Conservation (phyloP, 35 echinoderm and acorn worm species). For the Ophioderma brevispina region DNA sequence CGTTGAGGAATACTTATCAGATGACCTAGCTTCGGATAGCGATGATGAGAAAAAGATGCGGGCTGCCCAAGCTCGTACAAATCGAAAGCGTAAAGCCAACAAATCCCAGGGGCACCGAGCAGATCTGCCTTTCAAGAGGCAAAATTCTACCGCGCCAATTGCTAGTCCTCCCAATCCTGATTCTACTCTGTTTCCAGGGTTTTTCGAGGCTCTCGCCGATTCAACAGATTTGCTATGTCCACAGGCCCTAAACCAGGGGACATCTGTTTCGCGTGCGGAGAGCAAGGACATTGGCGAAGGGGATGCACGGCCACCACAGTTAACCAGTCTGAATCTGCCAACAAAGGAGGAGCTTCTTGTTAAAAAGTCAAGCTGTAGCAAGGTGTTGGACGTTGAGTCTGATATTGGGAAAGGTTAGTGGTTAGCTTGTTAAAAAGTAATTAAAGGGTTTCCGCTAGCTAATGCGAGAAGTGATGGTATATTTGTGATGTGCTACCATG, state of each 20-base stretch:
- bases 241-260: too few relatives aligned
- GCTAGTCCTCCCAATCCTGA: background rate
- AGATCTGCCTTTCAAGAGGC: background rate
- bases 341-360: too few relatives aligned
- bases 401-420: too few relatives aligned
- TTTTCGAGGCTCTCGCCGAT: background rate
- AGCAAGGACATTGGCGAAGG: background rate
- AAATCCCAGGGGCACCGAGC: background rate
- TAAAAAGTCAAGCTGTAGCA: too few relatives aligned
- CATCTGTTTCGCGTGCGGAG: constrained; percentile 12
- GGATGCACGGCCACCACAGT: background rate
- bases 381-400: too few relatives aligned
- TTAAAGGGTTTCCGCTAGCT: background rate
- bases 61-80: background rate
- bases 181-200: background rate
- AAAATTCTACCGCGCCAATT: background rate
- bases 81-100: background rate
- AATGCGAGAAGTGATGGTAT: background rate
- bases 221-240: background rate
- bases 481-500: background rate
- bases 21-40: too few relatives aligned
- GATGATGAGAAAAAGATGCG: too few relatives aligned
- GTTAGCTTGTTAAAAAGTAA: too few relatives aligned
- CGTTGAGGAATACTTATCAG: too few relatives aligned
- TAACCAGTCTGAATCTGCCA: too few relatives aligned